These are phyloP conservation scores for Peromyscus leucopus DNA, from an alignment of 2,113 vertebrate genomes.

Conservation along the genomic window DNA sequence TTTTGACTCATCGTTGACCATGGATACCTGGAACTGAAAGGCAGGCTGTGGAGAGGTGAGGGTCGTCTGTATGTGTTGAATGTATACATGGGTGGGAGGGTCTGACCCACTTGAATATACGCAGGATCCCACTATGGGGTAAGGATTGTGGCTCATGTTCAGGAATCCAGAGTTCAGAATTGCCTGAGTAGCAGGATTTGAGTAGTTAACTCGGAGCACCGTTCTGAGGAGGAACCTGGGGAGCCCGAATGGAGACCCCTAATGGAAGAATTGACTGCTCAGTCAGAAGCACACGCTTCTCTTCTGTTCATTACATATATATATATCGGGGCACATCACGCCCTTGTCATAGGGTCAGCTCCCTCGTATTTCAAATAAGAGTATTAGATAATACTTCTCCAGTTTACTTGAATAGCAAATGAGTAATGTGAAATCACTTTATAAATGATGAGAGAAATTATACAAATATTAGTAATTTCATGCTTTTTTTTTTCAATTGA, in stretches of 20 bases:
- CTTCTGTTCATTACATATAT: neutral
- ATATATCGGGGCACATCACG: neutral
- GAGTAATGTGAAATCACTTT: constrained; percentile 18
- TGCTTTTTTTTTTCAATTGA: neutral
- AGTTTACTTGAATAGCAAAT: constrained; percentile 37
- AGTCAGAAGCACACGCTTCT: neutral
- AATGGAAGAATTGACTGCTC: neutral
- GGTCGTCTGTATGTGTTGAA: neutral
- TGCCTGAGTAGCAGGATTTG: neutral
- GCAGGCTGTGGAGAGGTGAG: neutral
- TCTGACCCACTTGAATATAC: neutral
- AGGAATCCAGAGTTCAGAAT: constrained; percentile 18
- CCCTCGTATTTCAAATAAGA: constrained; percentile 21
- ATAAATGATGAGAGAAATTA: neutral
- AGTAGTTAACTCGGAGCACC: neutral
- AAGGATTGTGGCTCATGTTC: neutral
- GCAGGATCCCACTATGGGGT: neutral
- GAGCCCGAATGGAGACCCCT: neutral
- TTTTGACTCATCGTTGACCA: neutral
- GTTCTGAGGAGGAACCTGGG: neutral
- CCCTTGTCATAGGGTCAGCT: neutral
- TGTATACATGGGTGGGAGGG: neutral
- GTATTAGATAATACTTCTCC: constrained; percentile 6
- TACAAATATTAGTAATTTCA: constrained; percentile 51
- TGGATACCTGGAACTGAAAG: neutral